These are phyloP conservation scores for Pelodiscus sinensis DNA, from an alignment of 2,113 vertebrate genomes.

Conservation along the genomic window DNA sequence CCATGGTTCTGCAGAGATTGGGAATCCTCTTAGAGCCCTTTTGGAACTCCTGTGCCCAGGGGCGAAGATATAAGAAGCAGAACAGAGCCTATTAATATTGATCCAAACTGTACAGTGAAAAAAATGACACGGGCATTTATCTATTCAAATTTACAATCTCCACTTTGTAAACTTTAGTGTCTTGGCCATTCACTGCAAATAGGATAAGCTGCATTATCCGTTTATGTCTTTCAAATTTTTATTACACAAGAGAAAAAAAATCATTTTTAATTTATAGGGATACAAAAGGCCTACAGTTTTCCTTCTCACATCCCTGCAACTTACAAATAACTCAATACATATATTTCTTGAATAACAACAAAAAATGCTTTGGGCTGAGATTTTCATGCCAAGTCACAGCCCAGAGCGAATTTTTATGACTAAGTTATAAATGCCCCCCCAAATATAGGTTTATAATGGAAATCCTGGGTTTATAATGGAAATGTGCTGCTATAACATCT, in stretches of 20 bases:
- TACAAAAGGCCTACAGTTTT: slow-evolving; percentile 39
- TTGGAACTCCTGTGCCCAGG: neutral
- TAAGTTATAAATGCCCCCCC: slow-evolving; percentile 69
- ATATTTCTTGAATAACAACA: slow-evolving; percentile 66
- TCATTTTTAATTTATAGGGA: slow-evolving; percentile 42
- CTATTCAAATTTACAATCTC: neutral
- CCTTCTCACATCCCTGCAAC: slow-evolving; percentile 49
- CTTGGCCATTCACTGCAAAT: neutral
- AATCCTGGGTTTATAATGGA: slow-evolving; percentile 79
- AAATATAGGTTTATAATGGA: slow-evolving; percentile 78
- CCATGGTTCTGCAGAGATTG: neutral
- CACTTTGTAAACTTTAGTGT: neutral
- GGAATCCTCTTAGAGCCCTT: neutral
- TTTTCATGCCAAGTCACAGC: slow-evolving; percentile 70
- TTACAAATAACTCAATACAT: slow-evolving; percentile 62
- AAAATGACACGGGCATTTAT: neutral
- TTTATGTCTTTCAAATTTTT: slow-evolving; percentile 42
- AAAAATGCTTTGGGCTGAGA: slow-evolving; percentile 67
- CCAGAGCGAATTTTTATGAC: slow-evolving; percentile 57
- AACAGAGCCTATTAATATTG: neutral
- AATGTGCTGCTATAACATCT: slow-evolving; percentile 75
- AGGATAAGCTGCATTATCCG: slow-evolving; percentile 1
- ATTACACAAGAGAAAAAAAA: slow-evolving; percentile 45
- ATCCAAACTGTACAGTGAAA: neutral
- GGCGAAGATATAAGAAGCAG: neutral